Evolutionary conservation across 2,113 vertebrate genomes (phyloP).

Genomic region (Sapayoa aenigma): DNA sequence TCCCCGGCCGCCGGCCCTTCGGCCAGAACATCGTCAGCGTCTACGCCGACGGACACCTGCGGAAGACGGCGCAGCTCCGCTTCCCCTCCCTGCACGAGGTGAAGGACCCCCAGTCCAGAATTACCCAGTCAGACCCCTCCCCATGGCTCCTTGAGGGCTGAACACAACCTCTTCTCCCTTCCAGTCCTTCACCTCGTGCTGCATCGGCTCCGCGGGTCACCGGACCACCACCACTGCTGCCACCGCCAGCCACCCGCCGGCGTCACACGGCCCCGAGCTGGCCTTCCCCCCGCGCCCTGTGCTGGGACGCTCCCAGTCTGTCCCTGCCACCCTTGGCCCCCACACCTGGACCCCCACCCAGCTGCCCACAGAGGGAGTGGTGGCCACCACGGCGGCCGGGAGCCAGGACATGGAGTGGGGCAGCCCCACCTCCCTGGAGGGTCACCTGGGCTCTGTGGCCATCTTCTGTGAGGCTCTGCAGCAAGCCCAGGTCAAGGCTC

Average conservation of each 20-base stretch:
- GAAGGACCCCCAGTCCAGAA: background rate
- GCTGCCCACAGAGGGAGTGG: constrained; percentile 70
- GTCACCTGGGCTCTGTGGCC: constrained; percentile 88
- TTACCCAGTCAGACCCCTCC: accelerated
- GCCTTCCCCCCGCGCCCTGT: constrained; percentile 70
- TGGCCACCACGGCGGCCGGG: constrained; percentile 87
- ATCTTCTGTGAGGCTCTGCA: constrained; percentile 93
- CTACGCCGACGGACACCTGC: constrained; percentile 84
- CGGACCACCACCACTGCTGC: constrained; percentile 83
- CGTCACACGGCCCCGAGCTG: constrained; percentile 61
- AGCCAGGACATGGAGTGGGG: constrained; percentile 95
- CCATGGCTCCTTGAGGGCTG: accelerated
- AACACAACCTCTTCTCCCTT: background rate
- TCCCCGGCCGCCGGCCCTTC: constrained; percentile 88
- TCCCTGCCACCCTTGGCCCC: constrained; percentile 75
- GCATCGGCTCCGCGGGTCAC: constrained; percentile 94
- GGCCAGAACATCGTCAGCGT: constrained; percentile 90
- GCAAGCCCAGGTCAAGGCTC: constrained; percentile 70
- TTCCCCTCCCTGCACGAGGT: constrained; percentile 94
- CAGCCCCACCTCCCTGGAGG: constrained; percentile 92
- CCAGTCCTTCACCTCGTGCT: constrained; percentile 95
- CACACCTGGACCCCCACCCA: constrained; percentile 69
- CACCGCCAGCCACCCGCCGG: constrained; percentile 35
- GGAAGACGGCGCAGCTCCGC: constrained; percentile 84
- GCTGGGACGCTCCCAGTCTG: constrained; percentile 89